Conservation (phyloP, 2,888 invertebrate genomes). For the Campoplex capitator region DNA sequence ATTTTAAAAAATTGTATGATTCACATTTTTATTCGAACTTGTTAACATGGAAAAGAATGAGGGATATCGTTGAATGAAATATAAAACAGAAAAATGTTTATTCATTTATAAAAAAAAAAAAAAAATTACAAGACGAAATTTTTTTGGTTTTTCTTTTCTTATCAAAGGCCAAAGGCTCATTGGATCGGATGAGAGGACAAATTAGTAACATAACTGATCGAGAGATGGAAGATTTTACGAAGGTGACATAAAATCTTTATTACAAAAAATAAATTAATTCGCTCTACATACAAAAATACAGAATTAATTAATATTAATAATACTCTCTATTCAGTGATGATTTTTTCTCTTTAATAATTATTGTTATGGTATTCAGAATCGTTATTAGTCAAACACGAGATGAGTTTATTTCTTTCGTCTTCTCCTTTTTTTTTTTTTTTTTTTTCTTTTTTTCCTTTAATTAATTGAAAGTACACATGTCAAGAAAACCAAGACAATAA, state of each 20-base stretch:
- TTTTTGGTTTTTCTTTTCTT: background rate
- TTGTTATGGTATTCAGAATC: slow-evolving; percentile 65
- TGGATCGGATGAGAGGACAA: slow-evolving; percentile 3
- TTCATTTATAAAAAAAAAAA: background rate
- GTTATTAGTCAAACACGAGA: slow-evolving; percentile 63
- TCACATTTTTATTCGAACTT: background rate
- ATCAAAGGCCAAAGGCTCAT: background rate
- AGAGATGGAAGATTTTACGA: slow-evolving; percentile 42
- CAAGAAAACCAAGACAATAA: slow-evolving; percentile 50
- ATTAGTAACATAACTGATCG: slow-evolving; percentile 6
- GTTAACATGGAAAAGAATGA: background rate
- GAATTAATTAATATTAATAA: slow-evolving; percentile 82
- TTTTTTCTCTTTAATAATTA: slow-evolving; percentile 68
- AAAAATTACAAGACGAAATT: background rate
- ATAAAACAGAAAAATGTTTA: slow-evolving; percentile 3
- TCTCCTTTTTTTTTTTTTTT: slow-evolving; percentile 5
- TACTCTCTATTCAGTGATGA: slow-evolving; percentile 81
- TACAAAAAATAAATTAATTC: slow-evolving; percentile 83
- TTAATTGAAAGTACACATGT: slow-evolving; percentile 59
- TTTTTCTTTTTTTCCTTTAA: slow-evolving; percentile 8
- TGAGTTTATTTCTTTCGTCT: slow-evolving; percentile 25
- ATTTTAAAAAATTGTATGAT: background rate
- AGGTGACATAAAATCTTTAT: slow-evolving; percentile 77
- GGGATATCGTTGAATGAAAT: background rate
- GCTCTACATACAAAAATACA: slow-evolving; percentile 83